phyloP scores from a whole-genome alignment of 2,113 vertebrate species.

The Neolamprologus longior region DNA sequence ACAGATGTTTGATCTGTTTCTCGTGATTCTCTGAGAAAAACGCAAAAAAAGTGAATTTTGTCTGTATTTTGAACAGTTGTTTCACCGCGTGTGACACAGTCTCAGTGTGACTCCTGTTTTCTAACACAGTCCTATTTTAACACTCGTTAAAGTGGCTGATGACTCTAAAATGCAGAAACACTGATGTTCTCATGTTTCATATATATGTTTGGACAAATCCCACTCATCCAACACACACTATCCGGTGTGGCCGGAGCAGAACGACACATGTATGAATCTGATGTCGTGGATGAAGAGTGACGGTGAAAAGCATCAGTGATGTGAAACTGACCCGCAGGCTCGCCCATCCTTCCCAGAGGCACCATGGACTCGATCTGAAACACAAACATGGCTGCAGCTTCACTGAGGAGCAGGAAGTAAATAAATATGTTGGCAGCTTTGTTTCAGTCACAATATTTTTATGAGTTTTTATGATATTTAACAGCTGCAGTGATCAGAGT shows the following conservation, averaged over 20 bases:
- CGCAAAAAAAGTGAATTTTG: accelerated
- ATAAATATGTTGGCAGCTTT: neutral
- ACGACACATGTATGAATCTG: neutral
- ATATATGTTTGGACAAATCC: accelerated
- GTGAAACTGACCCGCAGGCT: constrained; percentile 70
- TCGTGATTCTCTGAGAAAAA: accelerated
- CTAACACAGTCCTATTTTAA: neutral
- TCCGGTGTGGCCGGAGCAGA: neutral
- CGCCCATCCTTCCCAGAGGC: constrained; percentile 75
- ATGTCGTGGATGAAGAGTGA: accelerated
- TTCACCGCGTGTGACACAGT: accelerated
- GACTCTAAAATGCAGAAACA: neutral
- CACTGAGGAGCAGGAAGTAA: neutral
- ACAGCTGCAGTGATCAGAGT: neutral
- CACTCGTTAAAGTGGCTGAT: neutral
- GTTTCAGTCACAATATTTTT: accelerated
- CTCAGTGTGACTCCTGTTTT: neutral
- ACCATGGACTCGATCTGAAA: constrained; percentile 68
- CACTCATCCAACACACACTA: accelerated
- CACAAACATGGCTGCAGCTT: neutral
- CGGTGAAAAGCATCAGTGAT: neutral
- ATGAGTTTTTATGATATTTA: neutral
- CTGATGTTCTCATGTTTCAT: accelerated
- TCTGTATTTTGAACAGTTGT: accelerated
- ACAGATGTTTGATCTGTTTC: neutral